phyloP scores from a whole-genome alignment of 2,113 vertebrate genomes.

The Quiscalus mexicanus region DNA sequence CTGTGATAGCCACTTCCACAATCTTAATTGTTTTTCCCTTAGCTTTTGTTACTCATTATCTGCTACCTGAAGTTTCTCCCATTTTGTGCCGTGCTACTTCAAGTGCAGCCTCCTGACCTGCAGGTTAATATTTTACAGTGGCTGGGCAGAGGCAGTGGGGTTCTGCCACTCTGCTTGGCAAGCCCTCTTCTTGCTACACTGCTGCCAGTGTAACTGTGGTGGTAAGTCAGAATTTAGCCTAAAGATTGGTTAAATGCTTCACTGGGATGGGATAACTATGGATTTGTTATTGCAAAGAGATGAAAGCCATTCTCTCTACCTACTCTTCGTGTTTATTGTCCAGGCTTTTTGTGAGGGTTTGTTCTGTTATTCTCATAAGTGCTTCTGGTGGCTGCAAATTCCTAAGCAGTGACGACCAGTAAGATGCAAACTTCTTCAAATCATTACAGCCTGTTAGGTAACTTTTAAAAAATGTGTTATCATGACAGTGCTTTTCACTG shows the following conservation, averaged over 20 bases:
- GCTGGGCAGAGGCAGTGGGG: background rate
- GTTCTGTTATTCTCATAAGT: background rate
- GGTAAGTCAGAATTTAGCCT: slow-evolving; percentile 28
- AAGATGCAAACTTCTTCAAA: background rate
- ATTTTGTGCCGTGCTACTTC: background rate
- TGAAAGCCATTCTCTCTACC: background rate
- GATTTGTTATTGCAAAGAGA: background rate
- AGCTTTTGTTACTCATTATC: background rate
- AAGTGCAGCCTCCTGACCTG: background rate
- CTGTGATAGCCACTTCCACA: background rate
- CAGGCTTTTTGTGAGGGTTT: background rate
- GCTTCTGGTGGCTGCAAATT: background rate
- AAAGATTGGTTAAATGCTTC: background rate
- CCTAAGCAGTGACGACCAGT: background rate
- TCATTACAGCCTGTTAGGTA: background rate
- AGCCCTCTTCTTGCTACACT: background rate
- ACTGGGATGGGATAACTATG: background rate
- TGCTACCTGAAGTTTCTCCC: background rate
- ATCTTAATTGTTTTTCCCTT: background rate
- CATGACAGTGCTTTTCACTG: background rate
- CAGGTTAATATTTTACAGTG: slow-evolving; percentile 5
- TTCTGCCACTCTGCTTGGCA: background rate
- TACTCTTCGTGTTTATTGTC: background rate
- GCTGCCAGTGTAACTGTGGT: background rate
- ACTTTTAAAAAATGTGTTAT: background rate